Conservation (phyloP, 1,140 invertebrate species). For the Trichonephila clavata region DNA sequence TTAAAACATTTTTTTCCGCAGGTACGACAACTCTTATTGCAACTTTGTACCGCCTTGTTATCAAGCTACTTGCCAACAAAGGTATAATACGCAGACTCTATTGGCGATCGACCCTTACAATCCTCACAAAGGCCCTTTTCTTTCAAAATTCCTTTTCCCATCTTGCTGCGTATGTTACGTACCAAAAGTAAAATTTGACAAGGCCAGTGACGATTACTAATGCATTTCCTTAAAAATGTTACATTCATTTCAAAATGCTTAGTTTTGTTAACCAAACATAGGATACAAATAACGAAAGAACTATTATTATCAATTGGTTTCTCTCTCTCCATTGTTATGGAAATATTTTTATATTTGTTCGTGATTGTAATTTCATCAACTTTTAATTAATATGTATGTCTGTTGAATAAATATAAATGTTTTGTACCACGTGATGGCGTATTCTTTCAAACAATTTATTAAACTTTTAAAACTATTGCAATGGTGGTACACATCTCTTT, state of each 20-base stretch:
- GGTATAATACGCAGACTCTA: constrained; percentile 79
- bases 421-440: too few relatives aligned
- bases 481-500: too few relatives aligned
- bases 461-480: too few relatives aligned
- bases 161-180: constrained; percentile 79
- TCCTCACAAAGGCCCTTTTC: constrained; percentile 79
- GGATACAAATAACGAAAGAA: not conserved
- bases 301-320: too few relatives aligned
- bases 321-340: too few relatives aligned
- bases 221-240: not conserved
- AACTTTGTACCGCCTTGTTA: constrained; percentile 79
- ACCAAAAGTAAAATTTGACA: constrained; percentile 75
- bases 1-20: constrained; percentile 6
- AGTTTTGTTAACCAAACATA: not conserved
- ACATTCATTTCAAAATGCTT: not conserved
- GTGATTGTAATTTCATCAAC: too few relatives aligned
- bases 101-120: constrained; percentile 79
- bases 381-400: too few relatives aligned
- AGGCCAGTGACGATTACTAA: constrained; percentile 54
- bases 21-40: constrained; percentile 78
- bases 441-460: too few relatives aligned
- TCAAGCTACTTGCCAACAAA: constrained; percentile 78
- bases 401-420: too few relatives aligned
- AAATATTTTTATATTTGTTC: too few relatives aligned
- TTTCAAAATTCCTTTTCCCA: constrained; percentile 79